These are phyloP conservation scores for Tetrao urogallus DNA, from an alignment of 2,113 vertebrate genomes.

Conservation along the genomic window DNA sequence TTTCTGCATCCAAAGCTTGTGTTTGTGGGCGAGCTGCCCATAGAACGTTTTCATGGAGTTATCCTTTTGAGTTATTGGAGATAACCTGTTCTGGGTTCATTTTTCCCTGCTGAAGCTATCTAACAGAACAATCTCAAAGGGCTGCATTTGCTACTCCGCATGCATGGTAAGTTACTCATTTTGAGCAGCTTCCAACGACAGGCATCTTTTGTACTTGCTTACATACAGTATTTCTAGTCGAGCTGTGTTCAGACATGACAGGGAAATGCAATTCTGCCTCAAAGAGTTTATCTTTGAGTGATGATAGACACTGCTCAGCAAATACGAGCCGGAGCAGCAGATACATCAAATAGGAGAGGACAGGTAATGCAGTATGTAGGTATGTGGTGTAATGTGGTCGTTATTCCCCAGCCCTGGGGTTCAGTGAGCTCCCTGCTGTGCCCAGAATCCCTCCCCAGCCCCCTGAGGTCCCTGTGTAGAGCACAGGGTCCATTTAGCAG, in stretches of 20 bases:
- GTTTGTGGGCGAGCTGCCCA: not conserved
- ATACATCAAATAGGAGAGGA: not conserved
- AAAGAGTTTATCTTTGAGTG: fast-evolving
- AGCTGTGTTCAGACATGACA: fast-evolving
- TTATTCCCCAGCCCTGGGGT: not conserved
- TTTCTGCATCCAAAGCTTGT: not conserved
- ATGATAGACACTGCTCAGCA: not conserved
- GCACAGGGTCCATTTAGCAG: fast-evolving
- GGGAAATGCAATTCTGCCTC: not conserved
- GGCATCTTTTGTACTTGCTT: not conserved
- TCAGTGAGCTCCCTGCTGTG: fast-evolving
- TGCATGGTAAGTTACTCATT: not conserved
- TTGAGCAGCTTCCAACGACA: fast-evolving
- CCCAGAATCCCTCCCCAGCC: not conserved
- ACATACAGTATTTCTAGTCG: fast-evolving
- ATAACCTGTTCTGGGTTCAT: not conserved
- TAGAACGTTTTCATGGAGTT: not conserved
- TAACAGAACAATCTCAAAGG: fast-evolving
- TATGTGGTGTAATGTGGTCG: fast-evolving
- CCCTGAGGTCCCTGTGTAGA: fast-evolving
- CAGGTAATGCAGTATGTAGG: fast-evolving
- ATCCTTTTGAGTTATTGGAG: not conserved
- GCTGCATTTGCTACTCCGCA: fast-evolving
- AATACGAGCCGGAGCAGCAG: not conserved
- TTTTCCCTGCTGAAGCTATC: not conserved